These are phyloP conservation scores for Thereuonema tuberculata DNA, from an alignment of 1,140 invertebrate species.

Conservation along the genomic window DNA sequence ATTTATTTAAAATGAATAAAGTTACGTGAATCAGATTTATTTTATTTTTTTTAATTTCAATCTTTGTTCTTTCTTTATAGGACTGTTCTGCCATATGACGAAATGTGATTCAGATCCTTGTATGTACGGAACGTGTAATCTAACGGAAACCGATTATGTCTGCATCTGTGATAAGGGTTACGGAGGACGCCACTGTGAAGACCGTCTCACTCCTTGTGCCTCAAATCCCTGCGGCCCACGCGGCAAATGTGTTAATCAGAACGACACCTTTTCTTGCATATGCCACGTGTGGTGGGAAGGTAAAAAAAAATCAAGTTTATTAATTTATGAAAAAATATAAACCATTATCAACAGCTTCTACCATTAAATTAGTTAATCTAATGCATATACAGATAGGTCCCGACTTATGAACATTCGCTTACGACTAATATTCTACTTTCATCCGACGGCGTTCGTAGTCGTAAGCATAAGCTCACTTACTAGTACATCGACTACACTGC, in stretches of 20 bases:
- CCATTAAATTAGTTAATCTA: no score
- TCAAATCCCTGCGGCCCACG: constrained; percentile 51
- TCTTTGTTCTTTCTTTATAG: constrained; percentile 26
- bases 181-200: constrained; percentile 44
- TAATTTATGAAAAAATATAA: no score
- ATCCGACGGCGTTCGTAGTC: no score
- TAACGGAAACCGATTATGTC: constrained; percentile 33
- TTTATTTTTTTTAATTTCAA: no score
- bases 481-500: no score
- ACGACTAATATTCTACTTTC: no score
- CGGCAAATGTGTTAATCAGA: constrained; percentile 48
- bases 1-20: no score
- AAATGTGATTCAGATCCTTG: constrained; percentile 55
- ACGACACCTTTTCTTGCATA: constrained; percentile 45
- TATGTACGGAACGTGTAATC: constrained; percentile 48
- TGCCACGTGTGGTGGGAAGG: constrained; percentile 60
- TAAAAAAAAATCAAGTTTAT: constrained; percentile 19
- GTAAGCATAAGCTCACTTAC: no score
- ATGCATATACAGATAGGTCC: no score
- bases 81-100: constrained; percentile 50
- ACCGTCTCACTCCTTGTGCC: constrained; percentile 48
- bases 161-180: constrained; percentile 38
- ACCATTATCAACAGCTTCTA: no score
- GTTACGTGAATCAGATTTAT: no score
- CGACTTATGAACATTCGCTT: no score